Percentiles rank a stretch among this genome's conserved stretches.
Evolutionary conservation across 2,888 invertebrate species (phyloP).

Genomic region (Acleris emargana): DNA sequence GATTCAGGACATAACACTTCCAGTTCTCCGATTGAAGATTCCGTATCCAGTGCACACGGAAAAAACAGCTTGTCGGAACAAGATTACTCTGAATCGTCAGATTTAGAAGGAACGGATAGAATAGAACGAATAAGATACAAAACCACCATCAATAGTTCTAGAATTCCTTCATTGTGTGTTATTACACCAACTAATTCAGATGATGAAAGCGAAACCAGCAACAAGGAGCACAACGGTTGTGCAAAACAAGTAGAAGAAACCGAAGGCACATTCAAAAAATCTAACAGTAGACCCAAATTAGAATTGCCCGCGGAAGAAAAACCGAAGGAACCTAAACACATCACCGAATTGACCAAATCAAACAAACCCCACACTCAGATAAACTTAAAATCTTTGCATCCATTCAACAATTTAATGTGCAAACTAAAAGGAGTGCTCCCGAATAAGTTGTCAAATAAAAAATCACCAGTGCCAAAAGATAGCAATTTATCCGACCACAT

Average conservation of each 20-base stretch:
- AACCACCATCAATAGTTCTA: constrained; percentile 92
- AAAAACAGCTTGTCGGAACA: constrained; percentile 89
- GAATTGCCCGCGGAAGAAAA: constrained; percentile 68
- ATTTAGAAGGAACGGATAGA: constrained; percentile 93
- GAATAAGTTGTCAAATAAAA: constrained; percentile 75
- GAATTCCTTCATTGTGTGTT: constrained; percentile 96
- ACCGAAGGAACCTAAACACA: constrained; percentile 56
- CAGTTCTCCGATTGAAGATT: constrained; percentile 90
- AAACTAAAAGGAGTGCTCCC: constrained; percentile 87
- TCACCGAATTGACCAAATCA: constrained; percentile 52
- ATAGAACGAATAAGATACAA: constrained; percentile 93
- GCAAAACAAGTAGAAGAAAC: constrained; percentile 52
- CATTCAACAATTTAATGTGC: constrained; percentile 89
- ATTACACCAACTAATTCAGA: constrained; percentile 95
- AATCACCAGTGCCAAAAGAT: constrained; percentile 77
- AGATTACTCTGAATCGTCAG: constrained; percentile 94
- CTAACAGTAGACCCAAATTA: constrained; percentile 67
- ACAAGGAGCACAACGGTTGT: constrained; percentile 57
- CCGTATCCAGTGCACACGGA: constrained; percentile 88
- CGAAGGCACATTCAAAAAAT: constrained; percentile 56
- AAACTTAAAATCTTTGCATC: constrained; percentile 75
- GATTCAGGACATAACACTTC: constrained; percentile 93
- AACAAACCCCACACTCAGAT: constrained; percentile 61
- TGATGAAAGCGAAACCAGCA: constrained; percentile 87
- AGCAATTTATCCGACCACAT: constrained; percentile 72